Conservation (phyloP, 2,113 vertebrate species). For the Neopipo cinnamomea region DNA sequence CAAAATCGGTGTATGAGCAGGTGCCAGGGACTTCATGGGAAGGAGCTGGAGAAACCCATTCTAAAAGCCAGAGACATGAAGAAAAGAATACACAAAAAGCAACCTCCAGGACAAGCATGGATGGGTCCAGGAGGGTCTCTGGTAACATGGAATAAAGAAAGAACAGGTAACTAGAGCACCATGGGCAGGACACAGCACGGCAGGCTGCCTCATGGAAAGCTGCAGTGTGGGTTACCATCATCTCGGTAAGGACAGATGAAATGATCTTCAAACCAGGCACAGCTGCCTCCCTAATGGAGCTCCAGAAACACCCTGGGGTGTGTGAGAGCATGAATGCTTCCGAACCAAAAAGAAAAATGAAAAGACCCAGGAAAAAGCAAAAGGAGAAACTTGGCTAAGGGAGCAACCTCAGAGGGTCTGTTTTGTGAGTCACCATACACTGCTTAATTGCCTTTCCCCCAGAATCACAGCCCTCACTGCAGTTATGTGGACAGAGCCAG, state of each 20-base stretch:
- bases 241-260: neutral
- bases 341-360: neutral
- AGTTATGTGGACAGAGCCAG: neutral
- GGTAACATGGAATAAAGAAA: neutral
- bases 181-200: neutral
- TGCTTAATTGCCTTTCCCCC: neutral
- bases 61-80: neutral
- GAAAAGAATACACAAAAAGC: neutral
- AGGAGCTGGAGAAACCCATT: neutral
- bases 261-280: neutral
- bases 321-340: neutral
- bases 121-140: neutral
- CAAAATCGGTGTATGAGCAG: neutral
- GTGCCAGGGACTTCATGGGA: neutral
- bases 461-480: neutral
- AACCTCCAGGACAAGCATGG: neutral
- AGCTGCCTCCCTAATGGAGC: neutral
- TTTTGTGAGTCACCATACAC: neutral
- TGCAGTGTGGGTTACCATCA: neutral
- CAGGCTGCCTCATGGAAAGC: neutral
- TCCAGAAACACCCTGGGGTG: neutral
- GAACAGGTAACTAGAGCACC: neutral
- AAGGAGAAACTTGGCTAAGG: neutral
- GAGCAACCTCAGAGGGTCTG: neutral
- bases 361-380: neutral